Evolutionary conservation across 2,888 invertebrate species (phyloP).

Genomic region (Caenorhabditis drosophilae): DNA sequence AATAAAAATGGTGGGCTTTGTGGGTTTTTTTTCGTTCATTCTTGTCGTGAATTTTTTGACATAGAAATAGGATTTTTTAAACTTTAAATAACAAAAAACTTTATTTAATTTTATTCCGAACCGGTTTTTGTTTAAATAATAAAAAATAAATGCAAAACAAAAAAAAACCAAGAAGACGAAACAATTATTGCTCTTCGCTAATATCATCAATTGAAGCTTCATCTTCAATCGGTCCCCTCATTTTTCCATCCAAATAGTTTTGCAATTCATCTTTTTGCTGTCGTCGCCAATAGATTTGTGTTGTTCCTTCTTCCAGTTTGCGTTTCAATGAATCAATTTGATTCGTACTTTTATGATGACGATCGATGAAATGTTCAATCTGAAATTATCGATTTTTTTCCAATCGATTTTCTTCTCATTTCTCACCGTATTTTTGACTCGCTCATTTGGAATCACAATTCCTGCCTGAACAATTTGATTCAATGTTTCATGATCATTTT

Average conservation of each 20-base stretch:
- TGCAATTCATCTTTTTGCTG: constrained; percentile 13
- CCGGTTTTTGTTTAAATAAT: too few species aligned
- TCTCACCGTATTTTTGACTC: constrained; percentile 24
- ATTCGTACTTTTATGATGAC: constrained; percentile 30
- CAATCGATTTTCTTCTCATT: not conserved
- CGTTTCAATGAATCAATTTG: constrained; percentile 18
- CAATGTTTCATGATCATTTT: constrained; percentile 22
- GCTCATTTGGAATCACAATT: constrained; percentile 22
- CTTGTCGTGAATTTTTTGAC: too few species aligned
- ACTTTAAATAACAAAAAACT: too few species aligned
- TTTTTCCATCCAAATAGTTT: constrained; percentile 37
- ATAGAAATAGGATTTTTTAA: too few species aligned
- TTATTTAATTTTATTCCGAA: too few species aligned
- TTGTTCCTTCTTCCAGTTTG: constrained; percentile 35
- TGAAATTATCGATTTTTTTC: too few species aligned
- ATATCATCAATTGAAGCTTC: constrained; percentile 16
- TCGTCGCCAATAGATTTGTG: constrained; percentile 37
- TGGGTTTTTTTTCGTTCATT: too few species aligned
- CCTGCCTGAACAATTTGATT: constrained; percentile 26
- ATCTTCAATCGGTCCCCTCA: constrained; percentile 29
- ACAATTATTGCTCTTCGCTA: constrained; percentile 18
- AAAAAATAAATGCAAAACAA: too few species aligned
- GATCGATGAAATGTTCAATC: constrained; percentile 32
- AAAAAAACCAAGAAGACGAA: too few species aligned
- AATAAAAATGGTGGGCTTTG: too few species aligned